Evolutionary conservation across 2,113 vertebrate genomes (phyloP).

Genomic region (Cochlearius cochlearius): DNA sequence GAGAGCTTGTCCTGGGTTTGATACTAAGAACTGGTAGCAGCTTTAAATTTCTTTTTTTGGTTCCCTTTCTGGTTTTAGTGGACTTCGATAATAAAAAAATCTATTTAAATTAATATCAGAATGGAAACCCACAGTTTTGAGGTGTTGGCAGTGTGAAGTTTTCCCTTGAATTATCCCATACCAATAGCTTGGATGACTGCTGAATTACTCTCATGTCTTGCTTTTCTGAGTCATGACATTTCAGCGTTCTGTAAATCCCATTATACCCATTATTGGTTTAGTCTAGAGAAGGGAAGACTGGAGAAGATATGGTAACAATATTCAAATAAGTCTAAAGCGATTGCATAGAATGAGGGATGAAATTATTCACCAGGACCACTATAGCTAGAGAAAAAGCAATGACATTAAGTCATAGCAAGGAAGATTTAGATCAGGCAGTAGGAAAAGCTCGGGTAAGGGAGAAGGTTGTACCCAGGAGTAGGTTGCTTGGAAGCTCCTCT

Average conservation of each 20-base stretch:
- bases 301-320: background rate
- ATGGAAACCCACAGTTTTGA: background rate
- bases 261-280: background rate
- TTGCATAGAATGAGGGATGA: background rate
- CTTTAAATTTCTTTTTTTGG: background rate
- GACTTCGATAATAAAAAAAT: background rate
- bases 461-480: background rate
- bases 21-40: background rate
- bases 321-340: background rate
- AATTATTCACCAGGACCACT: background rate
- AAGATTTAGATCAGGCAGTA: background rate
- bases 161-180: background rate
- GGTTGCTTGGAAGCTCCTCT: background rate
- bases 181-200: background rate
- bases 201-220: background rate
- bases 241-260: background rate
- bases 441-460: background rate
- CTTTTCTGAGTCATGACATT: background rate
- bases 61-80: background rate
- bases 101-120: background rate
- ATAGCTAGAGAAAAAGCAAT: background rate
- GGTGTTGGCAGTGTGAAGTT: background rate
- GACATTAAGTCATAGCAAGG: background rate
- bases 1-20: background rate
- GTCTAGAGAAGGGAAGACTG: background rate